phyloP scores from a whole-genome alignment of 2,797 vertebrate species.

The Naso thynnoides region DNA sequence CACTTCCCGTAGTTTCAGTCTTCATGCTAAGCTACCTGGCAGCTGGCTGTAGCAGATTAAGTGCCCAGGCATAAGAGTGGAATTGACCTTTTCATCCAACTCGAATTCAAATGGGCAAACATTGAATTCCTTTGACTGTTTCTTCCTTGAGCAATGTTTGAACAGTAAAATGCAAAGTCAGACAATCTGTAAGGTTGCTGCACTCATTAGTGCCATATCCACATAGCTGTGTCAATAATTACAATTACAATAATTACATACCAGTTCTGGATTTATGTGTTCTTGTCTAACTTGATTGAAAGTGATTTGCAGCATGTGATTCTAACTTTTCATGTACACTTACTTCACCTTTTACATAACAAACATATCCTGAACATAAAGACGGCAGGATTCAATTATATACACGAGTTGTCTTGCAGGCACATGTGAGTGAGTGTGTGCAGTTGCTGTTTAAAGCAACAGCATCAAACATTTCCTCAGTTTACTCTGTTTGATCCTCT shows the following conservation, averaged over 20 bases:
- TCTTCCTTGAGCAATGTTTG: too few relatives aligned
- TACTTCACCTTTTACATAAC: conserved; percentile 14
- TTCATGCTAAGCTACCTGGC: neutral
- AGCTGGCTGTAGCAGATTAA: neutral
- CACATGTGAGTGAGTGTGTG: conserved; percentile 14
- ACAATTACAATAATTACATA: too few relatives aligned
- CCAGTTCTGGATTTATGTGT: conserved; percentile 32
- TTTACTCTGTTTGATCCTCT: conserved; percentile 28
- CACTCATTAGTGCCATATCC: neutral
- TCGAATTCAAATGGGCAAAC: neutral
- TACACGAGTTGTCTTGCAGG: neutral
- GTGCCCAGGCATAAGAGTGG: too few relatives aligned
- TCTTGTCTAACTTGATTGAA: conserved; percentile 25
- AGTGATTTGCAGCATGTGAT: conserved; percentile 17
- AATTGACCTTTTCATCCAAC: neutral
- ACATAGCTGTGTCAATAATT: too few relatives aligned
- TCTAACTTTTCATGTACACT: conserved; percentile 19
- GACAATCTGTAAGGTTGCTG: conserved; percentile 5
- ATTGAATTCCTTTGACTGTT: too few relatives aligned
- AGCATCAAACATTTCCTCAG: conserved; percentile 31
- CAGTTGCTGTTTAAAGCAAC: conserved; percentile 18
- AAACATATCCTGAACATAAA: neutral
- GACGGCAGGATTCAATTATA: conserved; percentile 12
- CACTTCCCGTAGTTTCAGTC: neutral
- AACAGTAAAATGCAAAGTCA: conserved; percentile 1